Evolutionary conservation across 1,140 invertebrate genomes (phyloP), one percentile per base, ranked within the genome.

Genomic region (Neuroterus valhalla): DNA sequence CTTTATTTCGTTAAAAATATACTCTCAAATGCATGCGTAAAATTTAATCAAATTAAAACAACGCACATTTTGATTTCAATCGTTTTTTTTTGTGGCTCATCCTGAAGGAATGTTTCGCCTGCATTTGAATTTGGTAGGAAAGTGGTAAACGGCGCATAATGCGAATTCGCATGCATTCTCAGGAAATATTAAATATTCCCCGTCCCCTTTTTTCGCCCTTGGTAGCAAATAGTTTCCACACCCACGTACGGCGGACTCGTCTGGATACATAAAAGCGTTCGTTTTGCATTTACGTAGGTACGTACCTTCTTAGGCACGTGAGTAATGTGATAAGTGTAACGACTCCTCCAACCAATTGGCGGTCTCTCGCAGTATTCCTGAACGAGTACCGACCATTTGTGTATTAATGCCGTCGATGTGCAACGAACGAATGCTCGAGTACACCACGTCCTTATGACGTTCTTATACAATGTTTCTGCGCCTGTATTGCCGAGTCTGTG

Each of bases 251-350:
- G 31, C 6, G n/a, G n/a, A n/a, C n/a, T n/a, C 4, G 31, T 38
- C 31, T 38, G 31, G 31, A 19, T 42, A 70, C 68, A 73, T 46
- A 68, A 44, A 70, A 43, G 67, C 31, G 31, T 38, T 38, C 0
- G 31, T 38, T 38, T 72, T 44, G 50, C 44, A 21, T 12, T 42
- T 76, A 66, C 71, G 68, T 74, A 79, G 50, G 45, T 46, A 73
- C 74, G 75, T 68, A 71, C 70, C 17, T 71, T 31, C 66, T 71
- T 77, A 75, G 76, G 31, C 70, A 78, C 55, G 48, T 67, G 77
- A 77, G 82, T 80, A 80, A 82, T 74, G 81, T 79, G 85, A 88
- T 87, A 87, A 87, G 83, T 84, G 78, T 87, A 85, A 86, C 84
- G 83, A 84, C 71, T 81, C 66, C 70, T 71, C 73, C 79, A 76